Percentiles rank a stretch among this genome's conserved stretches.
Conservation (phyloP, 2,113 vertebrate genomes). For the Ictidomys tridecemlineatus region DNA sequence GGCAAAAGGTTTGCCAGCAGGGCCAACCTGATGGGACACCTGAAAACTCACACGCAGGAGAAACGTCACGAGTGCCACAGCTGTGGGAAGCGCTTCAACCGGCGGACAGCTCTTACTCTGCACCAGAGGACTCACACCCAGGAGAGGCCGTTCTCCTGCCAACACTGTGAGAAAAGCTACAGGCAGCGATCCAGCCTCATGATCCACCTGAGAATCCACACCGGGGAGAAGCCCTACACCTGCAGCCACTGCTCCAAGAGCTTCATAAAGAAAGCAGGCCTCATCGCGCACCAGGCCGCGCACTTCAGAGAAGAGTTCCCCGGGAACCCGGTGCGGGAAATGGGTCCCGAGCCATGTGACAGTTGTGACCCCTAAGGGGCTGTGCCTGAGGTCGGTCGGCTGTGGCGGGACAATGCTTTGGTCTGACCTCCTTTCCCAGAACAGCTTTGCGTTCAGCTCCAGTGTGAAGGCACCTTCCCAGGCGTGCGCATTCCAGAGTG, state of each 20-base stretch:
- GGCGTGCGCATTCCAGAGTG: too few relatives aligned
- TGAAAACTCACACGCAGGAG: neutral
- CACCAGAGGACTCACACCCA: neutral
- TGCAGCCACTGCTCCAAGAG: neutral
- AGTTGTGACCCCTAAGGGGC: neutral
- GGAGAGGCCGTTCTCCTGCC: neutral
- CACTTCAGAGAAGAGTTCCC: neutral
- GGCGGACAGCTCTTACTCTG: neutral
- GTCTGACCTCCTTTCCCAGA: neutral
- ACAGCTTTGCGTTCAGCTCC: neutral
- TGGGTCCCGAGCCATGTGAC: neutral
- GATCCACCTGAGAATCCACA: neutral
- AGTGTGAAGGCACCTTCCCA: neutral
- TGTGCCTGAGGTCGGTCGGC: neutral
- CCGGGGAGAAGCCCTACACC: neutral
- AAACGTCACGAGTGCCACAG: neutral
- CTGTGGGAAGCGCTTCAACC: neutral
- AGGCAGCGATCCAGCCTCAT: neutral
- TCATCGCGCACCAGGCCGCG: neutral
- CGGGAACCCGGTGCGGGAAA: neutral
- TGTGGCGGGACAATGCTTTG: neutral
- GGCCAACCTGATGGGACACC: neutral
- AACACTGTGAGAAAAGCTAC: constrained; percentile 28
- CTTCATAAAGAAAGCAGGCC: neutral
- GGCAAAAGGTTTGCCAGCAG: neutral